Conservation (phyloP, 2,113 vertebrate genomes). For the Mohoua ochrocephala region DNA sequence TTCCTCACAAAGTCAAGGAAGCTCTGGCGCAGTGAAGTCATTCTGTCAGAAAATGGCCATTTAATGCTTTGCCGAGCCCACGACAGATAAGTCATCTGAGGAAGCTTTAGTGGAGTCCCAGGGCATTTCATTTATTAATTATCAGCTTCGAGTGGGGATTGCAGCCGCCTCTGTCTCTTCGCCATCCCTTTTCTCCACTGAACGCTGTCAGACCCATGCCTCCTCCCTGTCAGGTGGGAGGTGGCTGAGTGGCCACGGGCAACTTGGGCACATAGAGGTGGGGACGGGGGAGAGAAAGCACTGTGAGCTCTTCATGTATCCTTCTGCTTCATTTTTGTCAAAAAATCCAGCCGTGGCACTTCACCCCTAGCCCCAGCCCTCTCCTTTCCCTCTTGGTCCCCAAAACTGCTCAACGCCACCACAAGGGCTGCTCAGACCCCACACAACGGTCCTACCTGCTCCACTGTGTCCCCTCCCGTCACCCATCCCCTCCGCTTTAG, state of each 20-base stretch:
- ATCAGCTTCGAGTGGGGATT: constrained; percentile 70
- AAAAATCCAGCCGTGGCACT: fast-evolving
- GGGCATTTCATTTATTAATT: constrained; percentile 88
- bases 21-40: constrained; percentile 76
- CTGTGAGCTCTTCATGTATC: fast-evolving
- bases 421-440: fast-evolving
- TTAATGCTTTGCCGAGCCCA: constrained; percentile 89
- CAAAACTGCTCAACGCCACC: fast-evolving
- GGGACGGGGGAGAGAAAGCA: not conserved
- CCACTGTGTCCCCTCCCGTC: fast-evolving
- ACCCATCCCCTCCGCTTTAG: fast-evolving
- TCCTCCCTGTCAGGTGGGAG: constrained; percentile 53
- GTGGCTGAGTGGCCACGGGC: not conserved
- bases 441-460: fast-evolving
- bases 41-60: constrained; percentile 91
- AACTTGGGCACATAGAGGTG: not conserved
- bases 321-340: not conserved
- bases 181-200: not conserved
- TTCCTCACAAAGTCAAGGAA: constrained; percentile 74
- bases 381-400: not conserved
- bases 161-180: constrained; percentile 31
- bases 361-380: not conserved
- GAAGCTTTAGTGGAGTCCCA: constrained; percentile 78
- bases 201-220: constrained; percentile 55
- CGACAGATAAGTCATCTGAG: constrained; percentile 88